These are phyloP conservation scores for Phalacrocorax aristotelis DNA, from an alignment of 2,113 vertebrate genomes.

Conservation along the genomic window DNA sequence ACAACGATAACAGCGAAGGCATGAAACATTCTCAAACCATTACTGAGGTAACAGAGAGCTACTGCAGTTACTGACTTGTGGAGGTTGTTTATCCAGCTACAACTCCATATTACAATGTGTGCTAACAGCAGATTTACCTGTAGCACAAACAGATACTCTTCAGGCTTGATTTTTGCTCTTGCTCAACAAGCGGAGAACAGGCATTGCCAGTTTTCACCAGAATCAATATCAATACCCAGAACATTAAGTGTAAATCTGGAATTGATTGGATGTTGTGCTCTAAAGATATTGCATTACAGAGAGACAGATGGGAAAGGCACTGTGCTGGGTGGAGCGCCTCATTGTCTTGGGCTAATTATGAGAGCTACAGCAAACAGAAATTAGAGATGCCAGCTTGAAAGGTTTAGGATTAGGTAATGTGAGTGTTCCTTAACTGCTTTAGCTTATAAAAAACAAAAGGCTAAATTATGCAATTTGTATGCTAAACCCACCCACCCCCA, in stretches of 20 bases:
- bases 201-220: background rate
- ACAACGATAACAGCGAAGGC: background rate
- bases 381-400: background rate
- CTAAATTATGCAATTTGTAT: background rate
- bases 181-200: background rate
- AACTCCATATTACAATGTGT: accelerated
- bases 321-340: background rate
- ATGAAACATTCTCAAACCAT: background rate
- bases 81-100: background rate
- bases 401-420: background rate
- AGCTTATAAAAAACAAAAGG: background rate
- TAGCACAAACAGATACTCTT: background rate
- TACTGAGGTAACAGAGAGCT: background rate
- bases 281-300: background rate
- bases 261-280: background rate
- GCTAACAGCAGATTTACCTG: background rate
- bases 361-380: background rate
- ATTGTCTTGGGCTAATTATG: background rate
- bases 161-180: background rate
- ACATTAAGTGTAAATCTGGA: background rate
- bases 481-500: background rate
- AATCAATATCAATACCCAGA: background rate
- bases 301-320: background rate
- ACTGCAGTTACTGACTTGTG: background rate
- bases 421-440: background rate